Percentiles rank a stretch among this genome's conserved stretches.
Evolutionary conservation across 2,113 vertebrate genomes (phyloP).

Genomic region (Meleagris gallopavo): DNA sequence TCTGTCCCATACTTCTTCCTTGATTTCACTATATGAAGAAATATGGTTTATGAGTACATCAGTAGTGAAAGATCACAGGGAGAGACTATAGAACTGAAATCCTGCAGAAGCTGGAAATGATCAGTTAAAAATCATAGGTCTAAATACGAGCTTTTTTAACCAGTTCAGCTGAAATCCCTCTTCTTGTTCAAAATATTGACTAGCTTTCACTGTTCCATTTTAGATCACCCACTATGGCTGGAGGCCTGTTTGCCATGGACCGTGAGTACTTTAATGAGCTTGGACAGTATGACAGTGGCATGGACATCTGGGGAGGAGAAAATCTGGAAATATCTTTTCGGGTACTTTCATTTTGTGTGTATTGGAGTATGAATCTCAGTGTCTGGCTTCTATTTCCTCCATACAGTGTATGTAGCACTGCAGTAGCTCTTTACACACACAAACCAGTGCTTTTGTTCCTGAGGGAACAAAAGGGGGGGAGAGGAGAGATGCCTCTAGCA

Average conservation of each 20-base stretch:
- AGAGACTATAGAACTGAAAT: background rate
- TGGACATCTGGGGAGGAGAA: conserved; percentile 99
- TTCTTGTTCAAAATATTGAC: background rate
- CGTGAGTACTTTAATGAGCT: conserved; percentile 92
- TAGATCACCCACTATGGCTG: conserved; percentile 98
- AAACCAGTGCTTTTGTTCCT: background rate
- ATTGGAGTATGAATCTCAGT: background rate
- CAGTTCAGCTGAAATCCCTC: background rate
- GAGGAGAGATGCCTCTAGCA: background rate
- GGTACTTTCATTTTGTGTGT: conserved; percentile 74
- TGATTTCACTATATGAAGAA: background rate
- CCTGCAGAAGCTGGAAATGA: background rate
- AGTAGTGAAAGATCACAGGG: background rate
- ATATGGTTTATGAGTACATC: background rate
- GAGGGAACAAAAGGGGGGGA: too few relatives aligned
- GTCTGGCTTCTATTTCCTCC: background rate
- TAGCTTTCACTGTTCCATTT: background rate
- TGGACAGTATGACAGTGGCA: conserved; percentile 93
- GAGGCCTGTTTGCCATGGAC: conserved; percentile 96
- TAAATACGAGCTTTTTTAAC: background rate
- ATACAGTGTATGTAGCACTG: background rate
- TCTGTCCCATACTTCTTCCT: background rate
- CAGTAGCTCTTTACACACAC: background rate
- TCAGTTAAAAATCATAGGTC: background rate
- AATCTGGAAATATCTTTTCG: conserved; percentile 98